Percentiles rank a stretch among this genome's conserved stretches.
Conservation (phyloP, 92 coral and sea anemone genomes). For the Zoanthus solanderi region DNA sequence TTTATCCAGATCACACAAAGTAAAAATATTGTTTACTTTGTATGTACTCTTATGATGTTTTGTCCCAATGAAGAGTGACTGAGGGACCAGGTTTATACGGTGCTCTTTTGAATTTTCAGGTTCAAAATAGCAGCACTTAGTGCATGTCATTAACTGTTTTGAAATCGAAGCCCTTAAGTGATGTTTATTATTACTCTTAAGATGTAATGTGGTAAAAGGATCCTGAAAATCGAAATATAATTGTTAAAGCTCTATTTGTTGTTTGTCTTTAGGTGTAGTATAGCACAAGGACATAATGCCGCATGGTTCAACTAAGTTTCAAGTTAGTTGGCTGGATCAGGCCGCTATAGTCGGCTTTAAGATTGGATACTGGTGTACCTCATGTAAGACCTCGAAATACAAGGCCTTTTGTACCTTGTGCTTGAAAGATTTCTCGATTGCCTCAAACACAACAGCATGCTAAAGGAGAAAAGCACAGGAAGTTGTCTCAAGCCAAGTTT, state of each 20-base stretch:
- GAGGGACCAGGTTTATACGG: conserved; percentile 7
- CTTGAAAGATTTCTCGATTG: conserved; percentile 43
- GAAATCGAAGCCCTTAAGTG: too few species aligned
- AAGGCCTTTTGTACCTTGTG: conserved; percentile 62
- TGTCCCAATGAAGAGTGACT: conserved; percentile 7
- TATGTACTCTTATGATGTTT: not conserved
- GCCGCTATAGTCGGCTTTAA: conserved; percentile 41
- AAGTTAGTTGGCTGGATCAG: conserved; percentile 55
- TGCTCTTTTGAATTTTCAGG: not conserved
- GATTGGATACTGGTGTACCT: conserved; percentile 56
- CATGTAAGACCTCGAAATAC: conserved; percentile 52
- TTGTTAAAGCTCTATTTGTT: too few species aligned
- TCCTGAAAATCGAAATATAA: too few species aligned
- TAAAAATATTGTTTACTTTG: too few species aligned
- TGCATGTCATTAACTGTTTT: too few species aligned
- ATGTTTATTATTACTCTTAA: too few species aligned
- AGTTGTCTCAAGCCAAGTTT: conserved; percentile 47
- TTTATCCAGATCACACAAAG: too few species aligned
- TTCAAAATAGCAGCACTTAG: not conserved
- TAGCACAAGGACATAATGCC: not conserved
- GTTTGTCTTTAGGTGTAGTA: too few species aligned
- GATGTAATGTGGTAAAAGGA: too few species aligned
- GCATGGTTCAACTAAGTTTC: conserved; percentile 48
- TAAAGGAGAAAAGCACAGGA: conserved; percentile 51
- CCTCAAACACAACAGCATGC: conserved; percentile 69